A percentile compares a stretch with the other conserved stretches of the same genome.
Evolutionary conservation across 2,888 invertebrate genomes (phyloP).

Genomic region (Drosophila subquinaria): DNA sequence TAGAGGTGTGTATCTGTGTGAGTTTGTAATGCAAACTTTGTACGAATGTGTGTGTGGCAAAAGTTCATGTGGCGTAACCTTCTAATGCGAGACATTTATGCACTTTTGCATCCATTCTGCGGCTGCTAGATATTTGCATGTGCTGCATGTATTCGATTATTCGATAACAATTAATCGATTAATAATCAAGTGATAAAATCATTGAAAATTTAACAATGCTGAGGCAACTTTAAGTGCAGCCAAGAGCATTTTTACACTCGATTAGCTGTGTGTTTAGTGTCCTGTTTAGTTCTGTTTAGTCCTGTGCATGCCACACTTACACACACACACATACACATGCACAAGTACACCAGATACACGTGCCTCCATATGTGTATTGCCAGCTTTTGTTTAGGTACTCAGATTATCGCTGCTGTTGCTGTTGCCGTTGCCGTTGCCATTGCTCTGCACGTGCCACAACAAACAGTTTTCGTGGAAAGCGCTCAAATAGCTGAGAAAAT

Average conservation of each 20-base stretch:
- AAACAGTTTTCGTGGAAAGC: conserved; percentile 40
- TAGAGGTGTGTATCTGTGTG: neutral
- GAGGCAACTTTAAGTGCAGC: conserved; percentile 42
- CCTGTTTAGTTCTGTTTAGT: conserved; percentile 56
- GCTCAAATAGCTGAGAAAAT: conserved; percentile 63
- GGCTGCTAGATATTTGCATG: conserved; percentile 35
- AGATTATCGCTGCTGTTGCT: conserved; percentile 35
- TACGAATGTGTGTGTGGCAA: conserved; percentile 7
- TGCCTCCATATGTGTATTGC: conserved; percentile 31
- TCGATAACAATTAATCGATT: conserved; percentile 24
- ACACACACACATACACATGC: conserved; percentile 24
- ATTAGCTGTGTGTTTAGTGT: conserved; percentile 67
- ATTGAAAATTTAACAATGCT: conserved; percentile 32
- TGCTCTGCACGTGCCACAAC: conserved; percentile 51
- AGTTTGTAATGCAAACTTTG: neutral
- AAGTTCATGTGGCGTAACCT: conserved; percentile 58
- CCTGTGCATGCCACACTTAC: conserved; percentile 45
- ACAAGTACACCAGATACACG: conserved; percentile 28
- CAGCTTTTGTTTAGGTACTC: conserved; percentile 51
- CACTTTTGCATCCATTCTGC: conserved; percentile 50
- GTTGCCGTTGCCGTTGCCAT: conserved; percentile 10
- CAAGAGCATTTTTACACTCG: conserved; percentile 76
- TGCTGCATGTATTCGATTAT: conserved; percentile 19
- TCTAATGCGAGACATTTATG: conserved; percentile 69
- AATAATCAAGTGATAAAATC: conserved; percentile 34